Percentiles rank a stretch among this genome's conserved stretches.
These are phyloP conservation scores for Antennarius maculatus DNA, from an alignment of 2,797 vertebrate species.

Conservation along the genomic window DNA sequence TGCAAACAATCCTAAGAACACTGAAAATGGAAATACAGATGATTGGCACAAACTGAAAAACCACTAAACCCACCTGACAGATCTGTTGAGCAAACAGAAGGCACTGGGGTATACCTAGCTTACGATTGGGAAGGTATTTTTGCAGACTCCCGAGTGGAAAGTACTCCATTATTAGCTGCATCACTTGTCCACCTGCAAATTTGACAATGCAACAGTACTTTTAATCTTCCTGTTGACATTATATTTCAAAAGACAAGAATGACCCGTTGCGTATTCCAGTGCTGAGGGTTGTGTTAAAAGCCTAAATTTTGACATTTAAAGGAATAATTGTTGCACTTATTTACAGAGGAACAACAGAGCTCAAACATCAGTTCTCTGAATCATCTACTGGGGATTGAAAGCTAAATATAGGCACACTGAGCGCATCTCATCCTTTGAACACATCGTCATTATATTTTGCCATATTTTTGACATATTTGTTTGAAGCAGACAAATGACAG, in stretches of 20 bases:
- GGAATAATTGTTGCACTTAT: slow-evolving; percentile 23
- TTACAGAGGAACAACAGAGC: slow-evolving; percentile 28
- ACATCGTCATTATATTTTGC: slow-evolving; percentile 11
- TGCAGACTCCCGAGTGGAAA: slow-evolving; percentile 91
- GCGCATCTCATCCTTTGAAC: slow-evolving; percentile 5
- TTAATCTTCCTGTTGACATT: slow-evolving; percentile 13
- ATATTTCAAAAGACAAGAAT: slow-evolving; percentile 12
- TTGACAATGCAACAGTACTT: slow-evolving; percentile 25
- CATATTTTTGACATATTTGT: neutral
- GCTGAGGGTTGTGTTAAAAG: slow-evolving; percentile 12
- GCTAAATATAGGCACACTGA: neutral
- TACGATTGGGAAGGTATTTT: slow-evolving; percentile 87
- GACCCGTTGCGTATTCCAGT: slow-evolving; percentile 1
- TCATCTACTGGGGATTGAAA: slow-evolving; percentile 1
- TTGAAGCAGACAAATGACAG: slow-evolving; percentile 8
- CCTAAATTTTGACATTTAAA: slow-evolving; percentile 37
- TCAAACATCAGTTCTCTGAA: slow-evolving; percentile 37
- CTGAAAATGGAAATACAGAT: neutral
- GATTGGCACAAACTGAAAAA: slow-evolving; percentile 5
- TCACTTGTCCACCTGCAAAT: slow-evolving; percentile 86
- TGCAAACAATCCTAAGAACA: neutral
- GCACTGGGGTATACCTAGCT: slow-evolving; percentile 78
- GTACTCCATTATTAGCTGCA: slow-evolving; percentile 97
- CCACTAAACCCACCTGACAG: slow-evolving; percentile 84
- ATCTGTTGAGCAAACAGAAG: slow-evolving; percentile 93